Evolutionary conservation across 64 coral and sea anemone species (phyloP), one percentile per base, ranked within the genome.

Genomic region (Actinia tenebrosa): DNA sequence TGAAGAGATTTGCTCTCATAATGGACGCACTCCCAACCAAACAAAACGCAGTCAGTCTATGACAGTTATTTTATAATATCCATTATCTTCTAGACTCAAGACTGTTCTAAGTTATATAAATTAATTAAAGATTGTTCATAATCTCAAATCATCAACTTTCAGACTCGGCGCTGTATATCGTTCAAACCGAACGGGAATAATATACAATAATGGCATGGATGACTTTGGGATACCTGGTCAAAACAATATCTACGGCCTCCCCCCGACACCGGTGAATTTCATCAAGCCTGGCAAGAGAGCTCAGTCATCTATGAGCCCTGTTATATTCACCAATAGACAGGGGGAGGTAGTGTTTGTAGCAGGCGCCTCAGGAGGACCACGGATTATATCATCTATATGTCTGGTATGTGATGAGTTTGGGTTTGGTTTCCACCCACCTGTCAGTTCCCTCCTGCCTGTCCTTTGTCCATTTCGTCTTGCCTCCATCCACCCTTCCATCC

Each of bases 191-290:
- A 98, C 96, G 22, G 96, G 96, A 5, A 98, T 98, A 8, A 87
- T 98, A 1, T 95, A 95, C 82, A 95, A 98, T 46, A 77, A 98
- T 47, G 84, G 92, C 17, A 98, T 98, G 96, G 86, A 58, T 22
- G 93, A 94, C 64, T 98, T 98, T 52, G 79, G 86, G 16, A 90
- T 84, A 44, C 96, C 96, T 10, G 83, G 77, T 1, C 6, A 17
- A 15, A 3, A 61, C 0, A 79, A 66, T 43, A 61, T 68, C 22
- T 78, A 80, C 14, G 90, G 82, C 56, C 61, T 94, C 64, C 79
- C 83, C 45, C 93, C 96, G 16, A 92, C 96, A 30, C 15, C 46
- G 15, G n/a, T 81, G 19, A 98, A 98, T 55, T 90, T 72, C 37
- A 83, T 87, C 52, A 47, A 64, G 78, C 90, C 96, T 18, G 88